Percentiles rank a stretch among this genome's conserved stretches.
phyloP scores from a whole-genome alignment of 2,113 vertebrate genomes.

The Amphiprion percula region DNA sequence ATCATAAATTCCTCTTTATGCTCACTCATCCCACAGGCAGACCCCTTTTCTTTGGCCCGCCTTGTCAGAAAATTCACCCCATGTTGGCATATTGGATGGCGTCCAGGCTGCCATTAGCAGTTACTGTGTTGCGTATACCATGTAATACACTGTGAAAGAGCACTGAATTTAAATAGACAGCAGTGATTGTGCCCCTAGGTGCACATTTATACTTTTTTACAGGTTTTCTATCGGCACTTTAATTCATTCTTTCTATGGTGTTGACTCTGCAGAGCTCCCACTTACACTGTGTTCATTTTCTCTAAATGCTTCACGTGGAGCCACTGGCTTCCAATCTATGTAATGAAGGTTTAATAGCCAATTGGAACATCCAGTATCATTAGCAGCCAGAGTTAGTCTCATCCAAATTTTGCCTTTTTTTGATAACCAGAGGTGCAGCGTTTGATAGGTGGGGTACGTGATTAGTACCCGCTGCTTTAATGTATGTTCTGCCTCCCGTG shows the following conservation, averaged over 20 bases:
- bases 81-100: slow-evolving; percentile 57
- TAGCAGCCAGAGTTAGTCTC: slow-evolving; percentile 68
- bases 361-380: slow-evolving; percentile 77
- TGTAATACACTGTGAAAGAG: slow-evolving; percentile 34
- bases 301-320: slow-evolving; percentile 74
- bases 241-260: slow-evolving; percentile 69
- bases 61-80: slow-evolving; percentile 62
- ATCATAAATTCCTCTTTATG: slow-evolving; percentile 80
- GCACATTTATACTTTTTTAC: slow-evolving; percentile 64
- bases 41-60: slow-evolving; percentile 61
- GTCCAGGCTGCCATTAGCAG: slow-evolving; percentile 67
- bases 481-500: slow-evolving; percentile 37
- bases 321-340: slow-evolving; percentile 76
- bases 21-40: slow-evolving; percentile 72
- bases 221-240: slow-evolving; percentile 68
- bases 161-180: slow-evolving; percentile 73
- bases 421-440: slow-evolving; percentile 57
- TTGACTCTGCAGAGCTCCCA: slow-evolving; percentile 72
- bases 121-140: slow-evolving; percentile 39
- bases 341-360: slow-evolving; percentile 83
- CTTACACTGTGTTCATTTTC: slow-evolving; percentile 73
- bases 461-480: slow-evolving; percentile 68
- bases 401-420: slow-evolving; percentile 47
- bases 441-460: slow-evolving; percentile 46
- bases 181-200: slow-evolving; percentile 69